Evolutionary conservation across 2,113 vertebrate species (phyloP), one percentile per base, ranked within the genome.

Genomic region (Corapipo altera): DNA sequence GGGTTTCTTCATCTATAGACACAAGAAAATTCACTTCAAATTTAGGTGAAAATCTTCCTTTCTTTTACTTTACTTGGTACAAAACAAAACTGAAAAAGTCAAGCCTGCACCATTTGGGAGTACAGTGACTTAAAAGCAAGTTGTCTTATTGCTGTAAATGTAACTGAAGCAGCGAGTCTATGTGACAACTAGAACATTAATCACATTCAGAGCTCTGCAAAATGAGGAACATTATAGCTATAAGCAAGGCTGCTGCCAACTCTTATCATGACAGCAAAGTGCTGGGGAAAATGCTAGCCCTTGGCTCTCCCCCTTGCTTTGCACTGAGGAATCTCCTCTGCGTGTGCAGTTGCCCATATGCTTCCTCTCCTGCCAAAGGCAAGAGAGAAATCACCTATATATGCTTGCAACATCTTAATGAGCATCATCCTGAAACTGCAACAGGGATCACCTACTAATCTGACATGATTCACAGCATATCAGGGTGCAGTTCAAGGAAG

Each of bases 201-300:
- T 75, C 73, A 26, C 48, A 55, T 30, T 33, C 52, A 64, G 6
- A 83, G 65, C 35, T 62, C 89, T 81, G 54, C 39, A 88, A 73
- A 86, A 87, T 55, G 24, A 80, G 39, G 37, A 48, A 37, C 33
- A 57, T 20, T 26, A 52, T 15, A 78, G 70, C 80, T 57, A 3
- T 9, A 44, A 88, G 66, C 62, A 91, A 67, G 33, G 65, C 65
- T 95, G 57, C 86, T 89, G 73, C 48, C 88, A 91, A 30, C 52
- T 84, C 16, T 37, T 37, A 33, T 30, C n/a, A 44, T 5, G 32
- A 74, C 48, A 84, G 43, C 11, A 16, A 83, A 21, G 21, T 77
- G 55, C 85, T 86, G 51, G 20, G 51, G 55, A 81, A 76, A 77
- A 43, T 5, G 41, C 10, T 10, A 33, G 32, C 79, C 46, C 59